Evolutionary conservation across 2,113 vertebrate species (phyloP), one percentile per base, ranked within the genome.

Genomic region (Atlantisia rogersi): DNA sequence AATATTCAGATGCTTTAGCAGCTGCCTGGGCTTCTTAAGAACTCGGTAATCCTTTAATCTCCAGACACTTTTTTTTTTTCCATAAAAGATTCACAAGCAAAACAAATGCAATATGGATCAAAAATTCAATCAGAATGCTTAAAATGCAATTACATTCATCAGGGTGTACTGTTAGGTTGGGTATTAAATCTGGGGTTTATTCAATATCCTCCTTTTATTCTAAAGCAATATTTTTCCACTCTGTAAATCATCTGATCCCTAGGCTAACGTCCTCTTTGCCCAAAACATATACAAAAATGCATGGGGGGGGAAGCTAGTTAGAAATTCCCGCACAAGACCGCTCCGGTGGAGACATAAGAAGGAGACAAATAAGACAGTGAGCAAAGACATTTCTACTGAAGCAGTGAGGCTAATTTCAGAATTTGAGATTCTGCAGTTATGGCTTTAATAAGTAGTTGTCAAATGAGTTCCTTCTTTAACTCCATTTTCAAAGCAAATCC

Each of bases 121-220:
- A 98, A 98, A 98, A 98, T 98, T 98, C 98, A 98, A 98, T 98
- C 98, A 98, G 96, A 98, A 98, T 98, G 96, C 98, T 98, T 98
- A 98, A 98, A 98, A 98, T 98, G 98, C 98, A 98, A 98, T 98
- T 98, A 98, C 98, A 98, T 98, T 98, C 98, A 98, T 98, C 98
- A 97, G 98, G 92, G 97, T 98, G 97, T 97, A 98, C 97, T 98
- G 97, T 98, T 98, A 97, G 98, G 96, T 95, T 94, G 88, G 91
- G 97, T 98, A 98, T 98, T 98, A 98, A 98, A 98, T 97, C 97
- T 96, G 95, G 97, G 97, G 84, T 98, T 98, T 98, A 98, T 98
- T 98, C 98, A 98, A 98, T 98, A 98, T 98, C 98, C 96, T 97
- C 94, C 97, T 98, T 97, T 98, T 98, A 98, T 98, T 98, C 98